Percentiles rank a stretch among this genome's conserved stretches.
These are phyloP conservation scores for Dryobota labecula DNA, from an alignment of 2,888 invertebrate species.

Conservation along the genomic window DNA sequence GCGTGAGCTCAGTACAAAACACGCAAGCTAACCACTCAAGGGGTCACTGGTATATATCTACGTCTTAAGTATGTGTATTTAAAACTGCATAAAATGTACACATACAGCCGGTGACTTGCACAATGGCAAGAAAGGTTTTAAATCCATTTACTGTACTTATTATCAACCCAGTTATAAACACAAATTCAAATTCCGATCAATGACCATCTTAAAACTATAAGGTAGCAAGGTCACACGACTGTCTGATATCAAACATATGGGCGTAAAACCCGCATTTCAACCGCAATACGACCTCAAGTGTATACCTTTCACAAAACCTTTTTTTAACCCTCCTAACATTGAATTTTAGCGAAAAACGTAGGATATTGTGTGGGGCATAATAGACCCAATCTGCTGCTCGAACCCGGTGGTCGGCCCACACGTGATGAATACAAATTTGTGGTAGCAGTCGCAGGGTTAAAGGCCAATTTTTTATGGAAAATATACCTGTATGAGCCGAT, in stretches of 20 bases:
- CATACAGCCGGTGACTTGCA: no score
- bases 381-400: slow-evolving; percentile 70
- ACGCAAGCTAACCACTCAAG: no score
- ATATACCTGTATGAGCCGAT: slow-evolving; percentile 54
- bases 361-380: slow-evolving; percentile 70
- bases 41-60: no score
- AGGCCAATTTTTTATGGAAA: slow-evolving; percentile 61
- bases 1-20: no score
- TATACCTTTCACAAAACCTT: slow-evolving; percentile 64
- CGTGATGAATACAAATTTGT: slow-evolving; percentile 69
- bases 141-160: neutral
- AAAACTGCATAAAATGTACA: no score
- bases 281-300: slow-evolving; percentile 58
- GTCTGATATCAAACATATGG: slow-evolving; percentile 43
- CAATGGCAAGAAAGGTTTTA: neutral
- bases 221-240: slow-evolving; percentile 23
- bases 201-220: slow-evolving; percentile 40
- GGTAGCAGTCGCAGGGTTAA: slow-evolving; percentile 52
- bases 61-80: no score
- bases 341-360: slow-evolving; percentile 72
- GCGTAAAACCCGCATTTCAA: slow-evolving; percentile 48
- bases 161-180: no score
- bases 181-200: slow-evolving; percentile 26
- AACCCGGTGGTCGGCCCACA: slow-evolving; percentile 55
- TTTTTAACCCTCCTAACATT: slow-evolving; percentile 70